Conservation (phyloP, 2,113 vertebrate species). For the Hiodon alosoides region DNA sequence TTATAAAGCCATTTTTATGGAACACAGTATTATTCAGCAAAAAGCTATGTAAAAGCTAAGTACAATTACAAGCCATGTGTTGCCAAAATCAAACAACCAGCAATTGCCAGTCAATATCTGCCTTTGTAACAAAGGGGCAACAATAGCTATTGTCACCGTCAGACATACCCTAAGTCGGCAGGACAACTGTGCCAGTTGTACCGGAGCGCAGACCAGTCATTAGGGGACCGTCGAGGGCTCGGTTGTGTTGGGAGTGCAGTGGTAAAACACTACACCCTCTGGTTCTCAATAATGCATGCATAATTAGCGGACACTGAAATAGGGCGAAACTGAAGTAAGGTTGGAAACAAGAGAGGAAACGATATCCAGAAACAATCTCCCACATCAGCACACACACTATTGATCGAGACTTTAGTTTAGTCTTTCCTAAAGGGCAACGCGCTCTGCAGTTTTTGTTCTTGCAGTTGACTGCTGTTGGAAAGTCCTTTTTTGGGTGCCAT, state of each 20-base stretch:
- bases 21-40: too few relatives aligned
- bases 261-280: slow-evolving; percentile 51
- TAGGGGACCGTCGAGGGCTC: slow-evolving; percentile 23
- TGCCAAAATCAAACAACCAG: neutral
- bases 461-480: neutral
- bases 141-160: neutral
- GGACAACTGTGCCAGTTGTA: neutral
- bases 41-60: too few relatives aligned
- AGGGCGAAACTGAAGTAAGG: slow-evolving; percentile 60
- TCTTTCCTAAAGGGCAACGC: neutral
- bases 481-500: neutral
- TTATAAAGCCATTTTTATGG: too few relatives aligned
- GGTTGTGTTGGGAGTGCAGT: slow-evolving; percentile 48
- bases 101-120: neutral
- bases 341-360: slow-evolving; percentile 56
- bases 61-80: neutral
- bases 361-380: slow-evolving; percentile 18
- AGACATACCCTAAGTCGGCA: neutral
- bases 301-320: slow-evolving; percentile 64
- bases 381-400: slow-evolving; percentile 19
- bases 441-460: neutral
- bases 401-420: slow-evolving; percentile 1
- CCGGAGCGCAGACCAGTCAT: slow-evolving; percentile 33
- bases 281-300: slow-evolving; percentile 70
- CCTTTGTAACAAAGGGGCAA: neutral